Percentiles rank a stretch among this genome's conserved stretches.
phyloP scores from a whole-genome alignment of 2,113 vertebrate species.

The Furnarius figulus region DNA sequence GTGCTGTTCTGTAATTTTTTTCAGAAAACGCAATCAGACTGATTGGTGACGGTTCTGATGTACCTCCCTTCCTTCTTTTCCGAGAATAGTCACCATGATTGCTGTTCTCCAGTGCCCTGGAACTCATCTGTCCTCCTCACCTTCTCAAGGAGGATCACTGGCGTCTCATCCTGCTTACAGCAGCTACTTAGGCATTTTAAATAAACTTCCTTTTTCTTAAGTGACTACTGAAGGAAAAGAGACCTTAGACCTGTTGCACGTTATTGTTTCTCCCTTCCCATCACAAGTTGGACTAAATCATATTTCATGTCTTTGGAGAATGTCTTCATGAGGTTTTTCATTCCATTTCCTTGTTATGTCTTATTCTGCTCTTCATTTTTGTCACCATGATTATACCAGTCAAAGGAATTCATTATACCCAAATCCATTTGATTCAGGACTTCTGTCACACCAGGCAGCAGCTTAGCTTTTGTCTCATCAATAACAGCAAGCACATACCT shows the following conservation, averaged over 20 bases:
- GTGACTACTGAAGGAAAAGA: not conserved
- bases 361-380: not conserved
- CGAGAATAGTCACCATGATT: not conserved
- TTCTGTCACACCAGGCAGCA: not conserved
- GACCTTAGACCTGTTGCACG: not conserved
- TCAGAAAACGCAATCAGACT: not conserved
- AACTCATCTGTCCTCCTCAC: not conserved
- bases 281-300: not conserved
- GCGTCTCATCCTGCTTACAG: not conserved
- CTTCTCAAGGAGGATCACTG: not conserved
- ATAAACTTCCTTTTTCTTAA: not conserved
- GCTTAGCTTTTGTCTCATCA: not conserved
- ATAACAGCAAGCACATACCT: not conserved
- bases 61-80: not conserved
- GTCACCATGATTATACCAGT: not conserved
- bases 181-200: not conserved
- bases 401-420: not conserved
- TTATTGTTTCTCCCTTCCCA: not conserved
- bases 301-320: not conserved
- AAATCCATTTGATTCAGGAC: not conserved
- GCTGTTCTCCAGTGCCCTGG: not conserved
- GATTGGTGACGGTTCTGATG: not conserved
- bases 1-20: not conserved
- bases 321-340: not conserved
- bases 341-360: not conserved